Evolutionary conservation across 2,113 vertebrate genomes (phyloP).

Genomic region (Cavia porcellus): DNA sequence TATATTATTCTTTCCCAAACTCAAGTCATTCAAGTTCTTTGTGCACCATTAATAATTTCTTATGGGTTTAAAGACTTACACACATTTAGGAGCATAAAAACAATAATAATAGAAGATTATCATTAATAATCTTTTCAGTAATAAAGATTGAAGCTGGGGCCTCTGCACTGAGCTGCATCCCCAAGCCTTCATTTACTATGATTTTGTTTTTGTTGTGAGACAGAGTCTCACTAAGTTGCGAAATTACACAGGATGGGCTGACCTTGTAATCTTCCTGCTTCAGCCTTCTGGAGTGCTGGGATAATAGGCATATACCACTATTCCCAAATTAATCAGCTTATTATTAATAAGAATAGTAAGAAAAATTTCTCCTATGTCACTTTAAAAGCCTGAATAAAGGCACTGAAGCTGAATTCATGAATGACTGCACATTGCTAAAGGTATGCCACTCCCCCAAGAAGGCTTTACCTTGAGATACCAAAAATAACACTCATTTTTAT

Average conservation of each 20-base stretch:
- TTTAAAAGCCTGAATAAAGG: neutral
- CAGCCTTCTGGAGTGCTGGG: neutral
- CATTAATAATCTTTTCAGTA: neutral
- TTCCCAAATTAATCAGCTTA: neutral
- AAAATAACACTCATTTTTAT: neutral
- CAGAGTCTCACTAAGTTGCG: neutral
- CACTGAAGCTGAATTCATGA: neutral
- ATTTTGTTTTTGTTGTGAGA: neutral
- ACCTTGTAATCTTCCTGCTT: neutral
- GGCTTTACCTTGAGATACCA: neutral
- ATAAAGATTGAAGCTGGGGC: neutral
- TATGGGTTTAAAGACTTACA: neutral
- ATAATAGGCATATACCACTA: neutral
- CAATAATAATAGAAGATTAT: neutral
- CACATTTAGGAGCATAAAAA: neutral
- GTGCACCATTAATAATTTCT: neutral
- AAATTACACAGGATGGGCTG: neutral
- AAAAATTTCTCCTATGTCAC: neutral
- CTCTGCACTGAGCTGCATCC: neutral
- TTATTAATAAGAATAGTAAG: neutral
- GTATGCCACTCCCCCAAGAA: neutral
- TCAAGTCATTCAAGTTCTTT: constrained; percentile 8
- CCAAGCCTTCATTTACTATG: neutral
- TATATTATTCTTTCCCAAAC: constrained; percentile 26
- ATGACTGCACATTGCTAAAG: neutral